A percentile compares a stretch with the other conserved stretches of the same genome.
phyloP scores from a whole-genome alignment of 2,797 vertebrate species.

The Anas bahamensis region DNA sequence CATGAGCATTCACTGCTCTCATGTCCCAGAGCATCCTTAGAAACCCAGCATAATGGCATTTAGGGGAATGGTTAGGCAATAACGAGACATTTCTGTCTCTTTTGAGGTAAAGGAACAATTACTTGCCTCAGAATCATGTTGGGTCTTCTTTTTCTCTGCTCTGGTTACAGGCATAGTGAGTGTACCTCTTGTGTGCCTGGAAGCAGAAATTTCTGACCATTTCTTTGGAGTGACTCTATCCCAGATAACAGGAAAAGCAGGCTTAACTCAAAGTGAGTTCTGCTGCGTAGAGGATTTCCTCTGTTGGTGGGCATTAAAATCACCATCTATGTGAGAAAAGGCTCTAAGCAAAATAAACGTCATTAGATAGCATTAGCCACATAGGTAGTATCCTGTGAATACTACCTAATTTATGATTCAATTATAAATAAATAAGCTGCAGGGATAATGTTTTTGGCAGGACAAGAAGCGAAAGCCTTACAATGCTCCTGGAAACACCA shows the following conservation, averaged over 20 bases:
- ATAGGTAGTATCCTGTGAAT: background rate
- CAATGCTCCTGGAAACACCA: background rate
- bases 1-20: background rate
- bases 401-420: background rate
- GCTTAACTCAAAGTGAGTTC: background rate
- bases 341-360: constrained; percentile 8
- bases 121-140: background rate
- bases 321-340: background rate
- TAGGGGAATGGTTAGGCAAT: background rate
- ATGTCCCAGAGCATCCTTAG: background rate
- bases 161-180: background rate
- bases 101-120: background rate
- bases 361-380: background rate
- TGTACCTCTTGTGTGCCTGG: background rate
- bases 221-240: background rate
- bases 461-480: background rate
- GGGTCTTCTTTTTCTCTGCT: background rate
- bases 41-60: rapidly evolving
- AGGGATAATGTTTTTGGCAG: background rate
- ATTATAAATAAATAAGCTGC: background rate
- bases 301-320: background rate
- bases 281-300: background rate
- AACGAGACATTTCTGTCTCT: background rate
- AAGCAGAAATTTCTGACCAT: background rate
- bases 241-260: background rate